Base-by-base conservation (phyloP, 1,140 invertebrate species). In the Zaprionus ornatus region DNA sequence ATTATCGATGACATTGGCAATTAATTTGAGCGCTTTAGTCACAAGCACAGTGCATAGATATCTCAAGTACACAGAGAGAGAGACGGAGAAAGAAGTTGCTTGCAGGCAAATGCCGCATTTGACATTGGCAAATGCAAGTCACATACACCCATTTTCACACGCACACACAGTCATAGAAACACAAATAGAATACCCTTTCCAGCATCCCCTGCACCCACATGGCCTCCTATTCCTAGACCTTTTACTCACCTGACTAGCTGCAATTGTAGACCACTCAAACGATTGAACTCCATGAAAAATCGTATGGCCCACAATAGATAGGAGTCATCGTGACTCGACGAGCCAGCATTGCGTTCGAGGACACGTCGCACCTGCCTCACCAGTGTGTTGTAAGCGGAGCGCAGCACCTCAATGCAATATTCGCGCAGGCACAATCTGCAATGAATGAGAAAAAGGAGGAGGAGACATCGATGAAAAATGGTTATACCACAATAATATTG, bases 271-370 rank as follows among this genome's bases (percentile, higher is more conserved):
- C 96, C 96, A 79, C 94, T 95, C 85, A 95, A 94, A 77, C 98
- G 95, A 94, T 98, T 99, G 93, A 99, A 99, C 93, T 99, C 97
- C 97, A 99, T 98, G 93, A 99, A 99, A 93, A 99, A 99, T 91
- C 96, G 95, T 81, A 99, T 94, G 7, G 97, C 95, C 98, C 98
- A 99, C 54, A 99, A 93, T 93, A 99, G 99, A 93, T 98, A 98
- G 9, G 96, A 97, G 88, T 98, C 97, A 93, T 99, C 98, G 90
- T 97, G 93, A 52, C 94, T 94, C 74, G 95, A 77, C 12, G 87
- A 86, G 37, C 73, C 86, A 4, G 93, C 79, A 54, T 88, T 92
- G 45, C 92, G 91, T 80, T 93, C 92, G 77, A 93, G 74, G 21
- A 92, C 88, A 50, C 92, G 92, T 70, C 92, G 77, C 71, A 93